phyloP scores from a whole-genome alignment of 2,797 vertebrate species.

The Pseudochirops corinnae region DNA sequence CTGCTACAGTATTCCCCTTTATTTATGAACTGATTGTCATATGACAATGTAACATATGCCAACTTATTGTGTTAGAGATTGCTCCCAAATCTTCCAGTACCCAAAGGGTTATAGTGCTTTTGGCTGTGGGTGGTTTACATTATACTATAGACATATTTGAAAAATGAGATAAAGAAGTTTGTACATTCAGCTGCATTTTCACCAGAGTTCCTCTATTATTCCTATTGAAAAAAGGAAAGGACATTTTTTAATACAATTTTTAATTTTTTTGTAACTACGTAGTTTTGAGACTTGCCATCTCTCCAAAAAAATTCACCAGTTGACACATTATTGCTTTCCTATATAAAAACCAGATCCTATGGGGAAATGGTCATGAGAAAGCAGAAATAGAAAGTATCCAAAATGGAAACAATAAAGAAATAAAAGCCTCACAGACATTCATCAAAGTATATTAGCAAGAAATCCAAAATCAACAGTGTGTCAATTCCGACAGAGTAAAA shows the following conservation, averaged over 20 bases:
- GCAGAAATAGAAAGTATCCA: slow-evolving; percentile 71
- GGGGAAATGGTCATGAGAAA: slow-evolving; percentile 70
- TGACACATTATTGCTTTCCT: slow-evolving; percentile 73
- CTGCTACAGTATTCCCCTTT: background rate
- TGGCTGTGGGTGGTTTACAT: background rate
- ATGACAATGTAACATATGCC: background rate
- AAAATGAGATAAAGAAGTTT: slow-evolving; percentile 51
- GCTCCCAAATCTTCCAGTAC: background rate
- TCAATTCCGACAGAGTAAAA: slow-evolving; percentile 73
- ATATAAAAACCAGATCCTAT: slow-evolving; percentile 64
- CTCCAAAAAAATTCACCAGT: slow-evolving; percentile 58
- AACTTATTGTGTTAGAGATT: background rate
- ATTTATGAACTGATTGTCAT: background rate
- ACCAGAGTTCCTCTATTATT: slow-evolving; percentile 28
- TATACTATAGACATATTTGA: background rate
- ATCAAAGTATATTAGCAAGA: slow-evolving; percentile 76
- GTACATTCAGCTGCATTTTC: slow-evolving; percentile 56
- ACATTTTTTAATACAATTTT: slow-evolving; percentile 56
- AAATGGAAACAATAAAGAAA: slow-evolving; percentile 72
- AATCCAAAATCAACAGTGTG: slow-evolving; percentile 77
- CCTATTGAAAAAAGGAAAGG: slow-evolving; percentile 68
- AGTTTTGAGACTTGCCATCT: slow-evolving; percentile 37
- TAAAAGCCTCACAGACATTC: slow-evolving; percentile 72
- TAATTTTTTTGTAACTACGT: slow-evolving; percentile 54
- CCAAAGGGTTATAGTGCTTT: background rate